Percentiles rank a stretch among this genome's conserved stretches.
These are phyloP conservation scores for Escarpia spicata DNA, from an alignment of 2,888 invertebrate genomes.

Conservation along the genomic window DNA sequence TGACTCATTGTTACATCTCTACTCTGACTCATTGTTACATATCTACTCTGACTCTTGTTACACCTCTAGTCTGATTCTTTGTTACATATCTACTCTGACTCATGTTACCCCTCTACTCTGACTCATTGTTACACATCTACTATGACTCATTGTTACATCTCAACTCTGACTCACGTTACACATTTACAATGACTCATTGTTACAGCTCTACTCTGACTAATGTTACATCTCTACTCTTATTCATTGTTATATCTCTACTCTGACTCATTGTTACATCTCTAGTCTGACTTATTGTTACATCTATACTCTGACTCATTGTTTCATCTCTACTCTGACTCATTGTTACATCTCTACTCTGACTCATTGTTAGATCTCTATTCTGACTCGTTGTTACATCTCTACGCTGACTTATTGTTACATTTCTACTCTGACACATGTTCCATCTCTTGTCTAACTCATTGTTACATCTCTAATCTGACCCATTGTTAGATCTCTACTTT, in stretches of 20 bases:
- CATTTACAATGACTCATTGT: background rate
- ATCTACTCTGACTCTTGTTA: too few relatives aligned
- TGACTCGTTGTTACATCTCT: background rate
- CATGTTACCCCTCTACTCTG: background rate
- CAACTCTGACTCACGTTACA: background rate
- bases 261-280: background rate
- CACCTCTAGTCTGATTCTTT: background rate
- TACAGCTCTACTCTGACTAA: background rate
- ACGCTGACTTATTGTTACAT: background rate
- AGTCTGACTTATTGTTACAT: background rate
- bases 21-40: too few relatives aligned
- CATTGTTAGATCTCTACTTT: background rate
- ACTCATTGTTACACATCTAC: background rate
- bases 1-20: too few relatives aligned
- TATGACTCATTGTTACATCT: background rate
- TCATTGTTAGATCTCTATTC: background rate
- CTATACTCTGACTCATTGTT: background rate
- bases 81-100: background rate
- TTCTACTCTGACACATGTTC: background rate
- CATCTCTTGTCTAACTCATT: background rate
- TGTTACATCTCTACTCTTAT: background rate
- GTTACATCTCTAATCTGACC: background rate
- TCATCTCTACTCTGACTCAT: background rate
- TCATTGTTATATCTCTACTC: background rate
- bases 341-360: background rate